A percentile compares a stretch with the other conserved stretches of the same genome.
Evolutionary conservation across 2,113 vertebrate species (phyloP).

Genomic region (Tamias sibiricus): DNA sequence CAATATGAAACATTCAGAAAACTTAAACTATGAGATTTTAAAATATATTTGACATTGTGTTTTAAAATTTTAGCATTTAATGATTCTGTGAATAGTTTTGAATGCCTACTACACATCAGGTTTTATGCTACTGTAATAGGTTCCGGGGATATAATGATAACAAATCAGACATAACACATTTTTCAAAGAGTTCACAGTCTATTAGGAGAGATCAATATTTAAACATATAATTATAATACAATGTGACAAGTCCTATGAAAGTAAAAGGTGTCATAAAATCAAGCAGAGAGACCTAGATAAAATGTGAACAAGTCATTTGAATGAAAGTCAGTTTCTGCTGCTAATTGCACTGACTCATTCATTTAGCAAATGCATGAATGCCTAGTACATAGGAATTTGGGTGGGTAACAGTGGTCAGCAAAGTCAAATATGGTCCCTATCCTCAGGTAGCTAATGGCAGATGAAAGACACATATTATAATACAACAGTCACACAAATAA

Average conservation of each 20-base stretch:
- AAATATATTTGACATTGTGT: neutral
- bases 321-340: neutral
- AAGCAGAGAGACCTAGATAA: slow-evolving; percentile 28
- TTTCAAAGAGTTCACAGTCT: slow-evolving; percentile 1
- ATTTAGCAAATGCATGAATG: neutral
- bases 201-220: slow-evolving; percentile 8
- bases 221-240: slow-evolving; percentile 44
- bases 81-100: slow-evolving; percentile 40
- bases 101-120: neutral
- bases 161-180: neutral
- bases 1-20: neutral
- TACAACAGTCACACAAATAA: neutral
- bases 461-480: neutral
- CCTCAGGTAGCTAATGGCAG: neutral
- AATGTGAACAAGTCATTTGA: slow-evolving; percentile 13
- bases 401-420: neutral
- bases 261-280: slow-evolving; percentile 4
- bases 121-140: neutral
- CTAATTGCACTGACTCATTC: neutral
- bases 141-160: slow-evolving; percentile 5
- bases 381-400: neutral
- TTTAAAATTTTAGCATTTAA: neutral
- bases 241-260: neutral
- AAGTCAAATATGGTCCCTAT: neutral
- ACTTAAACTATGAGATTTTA: neutral